Evolutionary conservation across 2,888 invertebrate species (phyloP), one percentile per base, ranked within the genome.

Genomic region (Pachymerium ferrugineum): DNA sequence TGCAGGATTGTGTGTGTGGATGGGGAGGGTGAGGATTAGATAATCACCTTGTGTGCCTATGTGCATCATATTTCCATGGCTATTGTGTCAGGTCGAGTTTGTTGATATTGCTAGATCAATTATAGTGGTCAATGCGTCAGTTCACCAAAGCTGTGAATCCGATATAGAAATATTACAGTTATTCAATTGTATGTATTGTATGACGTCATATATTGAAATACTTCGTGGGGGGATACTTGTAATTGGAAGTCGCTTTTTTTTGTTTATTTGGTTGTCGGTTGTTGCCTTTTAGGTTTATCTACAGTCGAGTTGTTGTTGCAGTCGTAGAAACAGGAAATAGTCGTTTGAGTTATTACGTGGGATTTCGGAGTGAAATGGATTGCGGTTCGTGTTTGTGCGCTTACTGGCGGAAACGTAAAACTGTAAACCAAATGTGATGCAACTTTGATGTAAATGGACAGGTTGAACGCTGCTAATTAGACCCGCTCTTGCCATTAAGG

Each of bases 1-100:
- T 69, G 69, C 69, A 69, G 69, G 69, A 69, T 69, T 69, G 69
- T 22, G 68, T 19, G 30, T 28, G 28, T 25, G 30, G 69, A 69
- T 28, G 35, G 14, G 35, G 35, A 35, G 31, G 69, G 69, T n/a
- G 69, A 3, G 33, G 30, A 69, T 69, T 69, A 69, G 69, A 69
- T 69, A 31, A 69, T 69, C 69, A 69, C 30, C 28, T 31, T 28
- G 68, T 68, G 3, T n/a, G n/a, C n/a, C n/a, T n/a, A n/a, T 54
- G 62, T 25, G 62, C 62, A 62, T 62, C 62, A 62, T 62, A 62
- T 62, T 62, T 62, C 62, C 28, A 25, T 25, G 25, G 12, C 25
- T 25, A 62, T 25, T 8, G n/a, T 38, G 38, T 16, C 16, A 38
- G 38, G 38, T 38, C n/a, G 38, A 14, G 38, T 38, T 38, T 4